Conservation (phyloP, 2,113 vertebrate genomes). For the Trematomus loennbergii region DNA sequence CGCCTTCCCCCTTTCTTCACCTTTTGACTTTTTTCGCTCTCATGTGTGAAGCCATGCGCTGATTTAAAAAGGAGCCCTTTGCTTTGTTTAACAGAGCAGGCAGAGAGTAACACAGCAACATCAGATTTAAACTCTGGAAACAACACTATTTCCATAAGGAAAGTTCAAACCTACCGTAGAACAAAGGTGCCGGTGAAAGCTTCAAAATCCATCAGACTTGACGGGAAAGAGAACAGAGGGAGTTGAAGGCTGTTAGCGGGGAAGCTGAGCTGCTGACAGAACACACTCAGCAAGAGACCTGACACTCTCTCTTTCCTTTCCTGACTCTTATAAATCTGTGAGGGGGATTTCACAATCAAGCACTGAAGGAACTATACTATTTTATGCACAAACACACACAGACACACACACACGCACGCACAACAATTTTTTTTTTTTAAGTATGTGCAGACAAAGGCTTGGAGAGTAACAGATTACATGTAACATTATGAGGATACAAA, state of each 20-base stretch:
- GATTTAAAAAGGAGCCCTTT: conserved; percentile 20
- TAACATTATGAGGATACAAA: too few species aligned
- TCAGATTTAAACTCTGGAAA: conserved; percentile 32
- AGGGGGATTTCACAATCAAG: background rate
- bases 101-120: conserved; percentile 8
- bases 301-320: background rate
- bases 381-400: too few species aligned
- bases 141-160: conserved; percentile 12
- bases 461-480: background rate
- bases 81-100: conserved; percentile 22
- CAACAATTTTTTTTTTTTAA: background rate
- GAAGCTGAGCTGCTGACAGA: background rate
- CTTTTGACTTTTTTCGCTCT: conserved; percentile 19
- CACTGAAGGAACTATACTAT: background rate
- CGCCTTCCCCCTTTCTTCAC: conserved; percentile 6
- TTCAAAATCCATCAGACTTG: conserved; percentile 18
- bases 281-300: background rate
- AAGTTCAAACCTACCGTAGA: conserved; percentile 26
- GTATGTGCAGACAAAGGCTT: background rate
- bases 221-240: background rate
- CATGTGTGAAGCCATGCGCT: background rate
- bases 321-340: background rate
- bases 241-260: conserved; percentile 6
- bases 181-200: conserved; percentile 22
- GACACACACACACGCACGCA: too few species aligned